These are phyloP conservation scores for Anseranas semipalmata DNA, from an alignment of 2,113 vertebrate genomes.

Conservation along the genomic window DNA sequence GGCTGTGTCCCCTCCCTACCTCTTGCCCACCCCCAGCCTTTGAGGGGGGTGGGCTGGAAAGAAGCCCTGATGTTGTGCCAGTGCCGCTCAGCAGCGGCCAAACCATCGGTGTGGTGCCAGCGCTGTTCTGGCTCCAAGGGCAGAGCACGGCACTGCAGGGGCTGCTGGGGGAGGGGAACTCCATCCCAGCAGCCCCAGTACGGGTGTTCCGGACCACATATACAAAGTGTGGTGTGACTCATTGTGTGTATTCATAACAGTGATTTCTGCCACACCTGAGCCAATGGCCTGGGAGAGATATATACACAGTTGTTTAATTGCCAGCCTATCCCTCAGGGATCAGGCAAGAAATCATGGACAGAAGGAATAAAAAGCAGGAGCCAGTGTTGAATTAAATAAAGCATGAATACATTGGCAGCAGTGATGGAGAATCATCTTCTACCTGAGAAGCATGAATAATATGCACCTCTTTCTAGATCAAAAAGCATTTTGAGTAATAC, in stretches of 20 bases:
- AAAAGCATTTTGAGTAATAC: not conserved
- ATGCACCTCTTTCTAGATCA: not conserved
- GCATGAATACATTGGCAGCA: not conserved
- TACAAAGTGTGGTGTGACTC: not conserved
- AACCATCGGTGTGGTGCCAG: too few relatives aligned
- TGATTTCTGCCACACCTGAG: not conserved
- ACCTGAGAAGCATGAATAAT: not conserved
- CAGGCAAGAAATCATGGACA: not conserved
- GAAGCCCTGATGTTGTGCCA: too few relatives aligned
- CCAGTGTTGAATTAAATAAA: not conserved
- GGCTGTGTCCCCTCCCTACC: too few relatives aligned
- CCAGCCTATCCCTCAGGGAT: not conserved
- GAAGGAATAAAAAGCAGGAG: not conserved
- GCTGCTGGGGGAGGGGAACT: too few relatives aligned
- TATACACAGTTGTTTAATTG: not conserved
- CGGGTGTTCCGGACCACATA: too few relatives aligned
- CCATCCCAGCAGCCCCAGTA: too few relatives aligned
- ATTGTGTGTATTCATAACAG: not conserved
- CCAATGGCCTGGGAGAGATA: not conserved
- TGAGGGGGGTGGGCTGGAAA: too few relatives aligned
- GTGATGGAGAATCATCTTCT: not conserved
- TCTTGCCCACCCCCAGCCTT: too few relatives aligned
- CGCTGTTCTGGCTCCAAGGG: too few relatives aligned
- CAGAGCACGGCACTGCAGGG: too few relatives aligned
- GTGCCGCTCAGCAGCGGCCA: too few relatives aligned